Evolutionary conservation across 2,888 invertebrate genomes (phyloP), one percentile per base, ranked within the genome.

Genomic region (Melanargia galathea): DNA sequence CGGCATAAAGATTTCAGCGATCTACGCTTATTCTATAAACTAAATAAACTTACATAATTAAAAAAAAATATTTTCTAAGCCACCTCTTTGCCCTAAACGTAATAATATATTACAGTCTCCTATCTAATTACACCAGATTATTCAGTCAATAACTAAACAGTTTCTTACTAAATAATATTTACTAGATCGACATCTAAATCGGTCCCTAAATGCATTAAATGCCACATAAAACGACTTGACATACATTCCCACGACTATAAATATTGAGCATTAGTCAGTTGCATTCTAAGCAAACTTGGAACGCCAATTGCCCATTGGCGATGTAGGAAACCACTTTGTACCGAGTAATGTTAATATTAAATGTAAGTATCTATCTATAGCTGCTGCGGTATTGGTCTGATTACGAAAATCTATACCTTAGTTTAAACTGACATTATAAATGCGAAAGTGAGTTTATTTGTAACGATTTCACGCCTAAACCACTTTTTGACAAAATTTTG

Each of bases 231-330:
- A 56, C 60, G 7, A 61, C 56, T 51, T 60, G 60, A 60, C 57
- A 60, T 26, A 60, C 43, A 64, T 64, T 64, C 60, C 49, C 64
- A 60, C 64, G 64, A 56, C 45, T 57, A 38, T 52, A 51, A 51
- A 52, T 52, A 35, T 33, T 33, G 52, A 18, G 52, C 52, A 52
- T 52, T 52, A 22, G 52, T 52, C 52, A 35, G 52, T 35, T 52
- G 35, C 52, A 35, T 52, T 52, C 30, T 52, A 35, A 52, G 52
- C 13, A 35, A 52, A 52, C 52, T 35, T 52, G 20, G 13, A 52
- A 52, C 35, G 52, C 33, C 52, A 35, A 33, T 52, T 33, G 18
- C 33, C 52, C 13, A 35, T 52, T 35, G 52, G 33, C 52, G 35
- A 35, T 35, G 20, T 22, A 13, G 52, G 20, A 35, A 52, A 52